A percentile compares a stretch with the other conserved stretches of the same genome.
These are phyloP conservation scores for Orchesella flavescens DNA, from an alignment of 2,888 invertebrate genomes.

Conservation along the genomic window DNA sequence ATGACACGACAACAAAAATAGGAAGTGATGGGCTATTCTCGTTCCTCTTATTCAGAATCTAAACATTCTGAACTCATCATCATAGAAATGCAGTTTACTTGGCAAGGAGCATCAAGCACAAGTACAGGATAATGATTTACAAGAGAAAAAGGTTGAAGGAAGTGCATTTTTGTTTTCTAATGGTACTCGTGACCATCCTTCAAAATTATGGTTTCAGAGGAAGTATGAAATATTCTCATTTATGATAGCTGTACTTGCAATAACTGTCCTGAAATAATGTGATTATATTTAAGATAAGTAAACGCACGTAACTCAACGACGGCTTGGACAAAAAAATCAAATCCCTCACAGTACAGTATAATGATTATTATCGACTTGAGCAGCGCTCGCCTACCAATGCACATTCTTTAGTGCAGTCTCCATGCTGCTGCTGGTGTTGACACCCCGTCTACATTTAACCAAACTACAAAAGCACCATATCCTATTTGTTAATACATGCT, in stretches of 20 bases:
- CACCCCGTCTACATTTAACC: no score
- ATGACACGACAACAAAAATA: background rate
- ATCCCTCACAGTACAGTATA: no score
- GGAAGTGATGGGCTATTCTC: background rate
- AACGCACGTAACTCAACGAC: no score
- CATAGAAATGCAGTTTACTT: slow-evolving; percentile 6
- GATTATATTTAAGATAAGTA: no score
- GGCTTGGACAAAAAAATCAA: no score
- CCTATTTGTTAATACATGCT: no score
- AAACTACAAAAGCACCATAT: no score
- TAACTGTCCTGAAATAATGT: no score
- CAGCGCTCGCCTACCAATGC: no score
- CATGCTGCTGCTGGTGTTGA: no score
- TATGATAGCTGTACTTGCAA: background rate
- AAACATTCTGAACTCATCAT: background rate
- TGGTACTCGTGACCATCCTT: slow-evolving; percentile 45
- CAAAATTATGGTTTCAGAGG: slow-evolving; percentile 23
- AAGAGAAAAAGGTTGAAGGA: slow-evolving; percentile 30
- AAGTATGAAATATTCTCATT: background rate
- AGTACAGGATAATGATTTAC: slow-evolving; percentile 22
- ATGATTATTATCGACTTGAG: no score
- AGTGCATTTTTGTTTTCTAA: slow-evolving; percentile 24
- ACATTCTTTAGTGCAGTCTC: no score
- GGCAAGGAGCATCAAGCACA: background rate
- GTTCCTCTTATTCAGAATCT: background rate